These are phyloP conservation scores for Iguana delicatissima DNA, from an alignment of 2,797 vertebrate species.

Conservation along the genomic window DNA sequence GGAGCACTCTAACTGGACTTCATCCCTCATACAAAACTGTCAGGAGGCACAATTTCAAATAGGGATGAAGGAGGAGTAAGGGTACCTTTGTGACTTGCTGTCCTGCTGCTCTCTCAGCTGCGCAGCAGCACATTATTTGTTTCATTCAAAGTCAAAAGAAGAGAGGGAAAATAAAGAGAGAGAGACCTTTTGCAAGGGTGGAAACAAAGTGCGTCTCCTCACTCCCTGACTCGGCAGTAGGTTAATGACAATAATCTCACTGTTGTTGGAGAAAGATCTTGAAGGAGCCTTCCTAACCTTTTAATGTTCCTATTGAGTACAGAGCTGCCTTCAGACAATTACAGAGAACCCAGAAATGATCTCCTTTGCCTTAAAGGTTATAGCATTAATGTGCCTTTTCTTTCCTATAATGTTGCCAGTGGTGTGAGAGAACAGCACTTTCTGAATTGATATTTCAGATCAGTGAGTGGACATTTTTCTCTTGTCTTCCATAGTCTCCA, in stretches of 20 bases:
- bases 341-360: not conserved
- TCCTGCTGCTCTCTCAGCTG: not conserved
- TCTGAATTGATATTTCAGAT: not conserved
- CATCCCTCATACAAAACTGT: not conserved
- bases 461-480: not conserved
- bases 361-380: not conserved
- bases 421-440: not conserved
- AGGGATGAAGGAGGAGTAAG: not conserved
- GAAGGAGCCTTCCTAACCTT: accelerated
- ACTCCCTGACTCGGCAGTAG: not conserved
- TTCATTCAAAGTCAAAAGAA: not conserved
- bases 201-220: accelerated
- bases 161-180: too few species aligned
- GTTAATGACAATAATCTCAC: not conserved
- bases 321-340: not conserved
- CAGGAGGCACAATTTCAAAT: not conserved
- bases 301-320: not conserved
- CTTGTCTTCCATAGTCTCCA: too few species aligned
- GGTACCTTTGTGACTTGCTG: not conserved
- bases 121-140: not conserved
- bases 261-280: not conserved
- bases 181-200: conserved; percentile 1
- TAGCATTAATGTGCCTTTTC: not conserved
- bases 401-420: not conserved
- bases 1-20: not conserved